Evolutionary conservation across 1,140 invertebrate genomes (phyloP), one percentile per base, ranked within the genome.

Genomic region (Planococcus citri): DNA sequence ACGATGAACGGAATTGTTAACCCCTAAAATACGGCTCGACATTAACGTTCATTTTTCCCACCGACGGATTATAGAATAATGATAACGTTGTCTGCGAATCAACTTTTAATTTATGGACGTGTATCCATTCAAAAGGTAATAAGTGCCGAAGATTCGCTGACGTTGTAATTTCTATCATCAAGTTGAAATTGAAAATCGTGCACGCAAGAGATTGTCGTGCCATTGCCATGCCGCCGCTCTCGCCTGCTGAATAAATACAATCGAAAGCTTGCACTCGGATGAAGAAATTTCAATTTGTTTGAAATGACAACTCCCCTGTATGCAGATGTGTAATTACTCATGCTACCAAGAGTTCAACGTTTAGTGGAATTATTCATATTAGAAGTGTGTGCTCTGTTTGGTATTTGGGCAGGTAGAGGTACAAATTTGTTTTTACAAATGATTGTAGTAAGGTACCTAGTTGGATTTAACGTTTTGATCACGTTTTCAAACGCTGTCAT

Each of bases 21-120:
- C n/a, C 41, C 41, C 6, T 51, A 20, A 51, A 51, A 51, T 51
- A 51, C n/a, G 41, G 6, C 3, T 20, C 41, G n/a, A 51, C 41
- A 51, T 51, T 51, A 51, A 51, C 41, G 41, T 51, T 51, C 41
- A 51, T 51, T 51, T 51, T 51, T 51, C 4, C 41, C 41, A 20
- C 41, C 41, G 41, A 51, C 12, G 41, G 41, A 51, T 51, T 51
- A 51, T 20, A 17, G 17, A 51, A 17, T 20, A 51, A 20, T 51
- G 41, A 51, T 51, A 20, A 51, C n/a, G n/a, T 17, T 51, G 41
- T 51, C n/a, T 51, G 41, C 41, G 41, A 51, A 20, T 20, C n/a
- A n/a, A 51, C 41, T 51, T 51, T 51, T 51, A 51, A 51, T 51
- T 51, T 51, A 51, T 51, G 41, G 41, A 51, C 41, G 41, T n/a